Conservation (phyloP, 2,797 vertebrate genomes). For the Hippoglossus hippoglossus region DNA sequence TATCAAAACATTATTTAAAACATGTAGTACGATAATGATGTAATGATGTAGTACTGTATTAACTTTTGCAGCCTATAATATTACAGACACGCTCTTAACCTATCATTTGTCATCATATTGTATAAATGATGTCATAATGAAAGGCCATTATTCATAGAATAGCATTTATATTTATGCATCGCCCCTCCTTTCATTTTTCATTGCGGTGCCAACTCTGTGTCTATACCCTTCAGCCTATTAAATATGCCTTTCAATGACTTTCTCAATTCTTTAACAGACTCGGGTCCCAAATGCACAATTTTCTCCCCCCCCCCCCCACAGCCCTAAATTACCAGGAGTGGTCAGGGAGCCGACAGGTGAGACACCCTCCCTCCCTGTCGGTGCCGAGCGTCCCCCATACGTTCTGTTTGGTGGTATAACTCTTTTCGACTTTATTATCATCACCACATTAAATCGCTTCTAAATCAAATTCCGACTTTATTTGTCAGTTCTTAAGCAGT, state of each 20-base stretch:
- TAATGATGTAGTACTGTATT: no score
- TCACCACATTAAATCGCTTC: constrained; percentile 42
- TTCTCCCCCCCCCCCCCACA: constrained; percentile 39
- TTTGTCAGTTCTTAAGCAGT: constrained; percentile 24
- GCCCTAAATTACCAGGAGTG: constrained; percentile 50
- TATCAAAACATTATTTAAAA: no score
- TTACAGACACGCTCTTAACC: no score
- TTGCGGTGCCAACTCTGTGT: constrained; percentile 13
- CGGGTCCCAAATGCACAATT: constrained; percentile 34
- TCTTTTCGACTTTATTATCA: constrained; percentile 41
- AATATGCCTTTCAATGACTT: constrained; percentile 63
- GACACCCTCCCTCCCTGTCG: constrained; percentile 13
- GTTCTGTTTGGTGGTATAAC: constrained; percentile 17
- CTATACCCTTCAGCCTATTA: constrained; percentile 51
- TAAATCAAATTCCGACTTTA: constrained; percentile 57
- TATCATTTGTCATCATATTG: no score
- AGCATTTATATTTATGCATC: no score
- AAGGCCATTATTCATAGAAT: no score
- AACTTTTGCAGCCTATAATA: no score
- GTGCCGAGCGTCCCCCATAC: neutral
- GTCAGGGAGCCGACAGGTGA: constrained; percentile 30
- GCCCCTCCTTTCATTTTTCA: no score
- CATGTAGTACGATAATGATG: no score
- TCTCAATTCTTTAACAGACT: constrained; percentile 49
- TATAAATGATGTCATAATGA: no score